phyloP scores from a whole-genome alignment of 2,797 vertebrate species.

The Gastrophryne carolinensis region DNA sequence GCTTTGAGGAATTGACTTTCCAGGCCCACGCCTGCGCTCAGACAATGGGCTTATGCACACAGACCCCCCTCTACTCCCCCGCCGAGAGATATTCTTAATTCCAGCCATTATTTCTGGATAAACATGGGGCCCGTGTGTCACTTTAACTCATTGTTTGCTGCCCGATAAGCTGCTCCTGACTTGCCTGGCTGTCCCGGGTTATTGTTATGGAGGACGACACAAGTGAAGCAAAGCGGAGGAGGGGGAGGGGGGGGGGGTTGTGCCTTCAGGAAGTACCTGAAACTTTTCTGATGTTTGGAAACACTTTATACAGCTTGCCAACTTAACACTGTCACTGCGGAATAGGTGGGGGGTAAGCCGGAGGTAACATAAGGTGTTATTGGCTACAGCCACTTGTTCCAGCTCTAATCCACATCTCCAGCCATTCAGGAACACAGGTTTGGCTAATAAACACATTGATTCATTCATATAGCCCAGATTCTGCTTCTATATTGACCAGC shows the following conservation, averaged over 20 bases:
- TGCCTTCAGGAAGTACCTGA: background rate
- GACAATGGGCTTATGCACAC: conserved; percentile 26
- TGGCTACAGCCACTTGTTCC: no score
- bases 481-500: no score
- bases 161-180: background rate
- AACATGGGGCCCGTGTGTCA: background rate
- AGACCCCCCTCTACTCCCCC: background rate
- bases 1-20: conserved; percentile 18
- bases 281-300: background rate
- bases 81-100: background rate
- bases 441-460: no score
- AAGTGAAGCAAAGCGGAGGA: background rate
- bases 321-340: background rate
- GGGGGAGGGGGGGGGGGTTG: background rate
- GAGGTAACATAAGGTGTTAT: no score
- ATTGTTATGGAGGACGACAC: background rate
- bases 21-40: conserved; percentile 20
- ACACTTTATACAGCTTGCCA: background rate
- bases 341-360: no score
- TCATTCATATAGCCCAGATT: no score
- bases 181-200: background rate
- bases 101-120: background rate
- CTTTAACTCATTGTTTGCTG: background rate
- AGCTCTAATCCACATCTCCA: no score
- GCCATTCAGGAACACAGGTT: no score